Base-by-base conservation (phyloP, 2,888 invertebrate species). In the Athetis lepigone region DNA sequence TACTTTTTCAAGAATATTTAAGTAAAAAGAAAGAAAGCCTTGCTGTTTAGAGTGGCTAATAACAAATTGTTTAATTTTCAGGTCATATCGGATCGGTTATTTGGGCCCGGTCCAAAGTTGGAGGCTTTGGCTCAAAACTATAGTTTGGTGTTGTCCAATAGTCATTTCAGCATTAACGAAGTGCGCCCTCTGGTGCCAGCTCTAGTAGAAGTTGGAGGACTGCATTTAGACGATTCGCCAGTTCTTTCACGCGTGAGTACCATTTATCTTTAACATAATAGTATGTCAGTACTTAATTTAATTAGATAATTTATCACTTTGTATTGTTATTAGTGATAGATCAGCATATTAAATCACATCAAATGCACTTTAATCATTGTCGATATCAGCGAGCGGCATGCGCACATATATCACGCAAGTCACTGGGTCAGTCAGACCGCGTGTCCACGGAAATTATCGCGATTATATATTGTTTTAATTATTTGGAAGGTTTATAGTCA, bases 141-240 rank as follows among this genome's bases (percentile, higher is more conserved):
- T 73, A 96, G 96, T 78, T 81, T 96, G 46, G 89, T 96, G 42
- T 77, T 96, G 27, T 94, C 95, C 0, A 96, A 96, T 75, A 95
- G 95, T 59, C 96, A 96, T 81, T 95, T 95, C 73, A 96, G 95
- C 74, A 92, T 95, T 54, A 95, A 95, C 71, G 93, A 94, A 81
- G 94, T 95, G 9, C 89, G 95, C n/a, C 96, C 96, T 0, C 74
- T 95, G 21, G 94, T 95, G 1, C 96, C 96, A 0, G 91, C 94
- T 57, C 76, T 96, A 39, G 89, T 96, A 11, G 96, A 96, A 89
- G 94, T 96, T 8, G 96, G 95, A 21, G 96, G 96, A 6, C 76
- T 96, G 43, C 96, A 96, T 80, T 86, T 95, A 42, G 93, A 95
- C 75, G 91, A 94, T 18, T 80, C 88, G 3, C 92, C 92, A 77